phyloP scores from a whole-genome alignment of 2,888 invertebrate species.

The Melinopterus prodromus region DNA sequence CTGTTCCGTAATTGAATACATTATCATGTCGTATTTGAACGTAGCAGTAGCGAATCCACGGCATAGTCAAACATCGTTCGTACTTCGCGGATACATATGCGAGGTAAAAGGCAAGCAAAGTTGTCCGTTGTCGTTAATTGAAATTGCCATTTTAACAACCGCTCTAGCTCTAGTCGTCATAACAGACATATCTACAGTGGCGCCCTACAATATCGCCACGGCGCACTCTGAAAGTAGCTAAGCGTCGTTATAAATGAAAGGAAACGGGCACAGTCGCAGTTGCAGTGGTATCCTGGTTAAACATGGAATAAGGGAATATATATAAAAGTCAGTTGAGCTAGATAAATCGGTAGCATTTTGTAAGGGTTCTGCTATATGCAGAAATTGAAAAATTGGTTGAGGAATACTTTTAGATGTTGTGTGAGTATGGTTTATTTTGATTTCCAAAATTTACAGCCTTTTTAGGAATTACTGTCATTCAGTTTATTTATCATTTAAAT shows the following conservation, averaged over 20 bases:
- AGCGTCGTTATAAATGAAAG: neutral
- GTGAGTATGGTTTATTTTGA: no score
- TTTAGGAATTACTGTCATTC: no score
- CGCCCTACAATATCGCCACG: neutral
- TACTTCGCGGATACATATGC: neutral
- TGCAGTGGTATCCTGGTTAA: neutral
- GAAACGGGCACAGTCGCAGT: neutral
- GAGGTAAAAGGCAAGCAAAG: neutral
- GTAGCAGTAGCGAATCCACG: neutral
- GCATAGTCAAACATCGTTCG: neutral
- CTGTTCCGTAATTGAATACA: neutral
- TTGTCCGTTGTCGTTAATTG: neutral
- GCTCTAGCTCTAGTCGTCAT: neutral
- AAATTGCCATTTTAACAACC: neutral
- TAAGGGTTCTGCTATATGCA: neutral
- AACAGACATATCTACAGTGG: neutral
- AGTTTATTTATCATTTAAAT: no score
- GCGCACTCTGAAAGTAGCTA: neutral
- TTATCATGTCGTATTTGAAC: neutral
- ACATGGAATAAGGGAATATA: neutral
- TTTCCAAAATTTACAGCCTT: no score
- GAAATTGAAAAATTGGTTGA: neutral
- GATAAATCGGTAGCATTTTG: neutral
- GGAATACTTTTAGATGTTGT: neutral
- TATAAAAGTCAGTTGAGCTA: neutral